A percentile compares a stretch with the other conserved stretches of the same genome.
phyloP scores from a whole-genome alignment of 2,113 vertebrate species.

The Leucopsar rothschildi region DNA sequence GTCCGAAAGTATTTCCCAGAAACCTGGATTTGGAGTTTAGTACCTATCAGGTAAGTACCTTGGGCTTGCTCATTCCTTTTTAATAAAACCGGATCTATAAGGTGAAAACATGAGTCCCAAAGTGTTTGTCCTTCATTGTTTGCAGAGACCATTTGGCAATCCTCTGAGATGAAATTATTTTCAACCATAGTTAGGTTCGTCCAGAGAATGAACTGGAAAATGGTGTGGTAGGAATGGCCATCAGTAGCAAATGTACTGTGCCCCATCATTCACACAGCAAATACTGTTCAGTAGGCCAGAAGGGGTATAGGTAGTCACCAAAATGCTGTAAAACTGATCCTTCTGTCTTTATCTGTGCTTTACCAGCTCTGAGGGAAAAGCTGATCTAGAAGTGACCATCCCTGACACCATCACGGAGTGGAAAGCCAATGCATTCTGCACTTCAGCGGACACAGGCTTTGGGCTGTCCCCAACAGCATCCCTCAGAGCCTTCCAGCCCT shows the following conservation, averaged over 20 bases:
- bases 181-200: background rate
- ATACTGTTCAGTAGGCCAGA: background rate
- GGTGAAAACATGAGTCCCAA: background rate
- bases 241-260: background rate
- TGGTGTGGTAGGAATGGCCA: background rate
- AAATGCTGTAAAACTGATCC: background rate
- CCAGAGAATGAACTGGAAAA: background rate
- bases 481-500: slow-evolving; percentile 84
- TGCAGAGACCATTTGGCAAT: background rate
- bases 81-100: background rate
- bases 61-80: background rate
- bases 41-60: slow-evolving; percentile 57
- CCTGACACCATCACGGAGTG: slow-evolving; percentile 92
- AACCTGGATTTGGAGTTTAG: slow-evolving; percentile 75
- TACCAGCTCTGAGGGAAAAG: slow-evolving; percentile 72
- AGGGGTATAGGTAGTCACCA: background rate
- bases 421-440: slow-evolving; percentile 85
- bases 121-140: background rate
- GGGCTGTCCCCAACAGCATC: slow-evolving; percentile 76
- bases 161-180: background rate
- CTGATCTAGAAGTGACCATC: slow-evolving; percentile 68
- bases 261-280: background rate
- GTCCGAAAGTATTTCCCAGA: slow-evolving; percentile 74
- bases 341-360: background rate
- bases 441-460: slow-evolving; percentile 75